These are phyloP conservation scores for Trichonephila clavata DNA, from an alignment of 1,140 invertebrate species.

Conservation along the genomic window DNA sequence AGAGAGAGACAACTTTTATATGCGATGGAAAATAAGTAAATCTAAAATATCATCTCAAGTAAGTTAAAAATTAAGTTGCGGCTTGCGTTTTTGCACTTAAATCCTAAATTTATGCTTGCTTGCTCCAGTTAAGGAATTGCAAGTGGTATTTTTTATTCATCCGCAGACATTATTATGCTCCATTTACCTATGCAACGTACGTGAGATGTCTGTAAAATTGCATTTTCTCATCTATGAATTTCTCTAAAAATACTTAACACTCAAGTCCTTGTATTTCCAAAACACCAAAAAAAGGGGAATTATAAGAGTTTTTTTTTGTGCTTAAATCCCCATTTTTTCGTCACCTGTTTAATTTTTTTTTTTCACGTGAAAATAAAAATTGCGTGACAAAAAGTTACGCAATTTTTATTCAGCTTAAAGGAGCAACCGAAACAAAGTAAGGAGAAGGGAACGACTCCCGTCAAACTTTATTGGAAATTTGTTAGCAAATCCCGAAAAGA, in stretches of 20 bases:
- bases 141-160: conserved; percentile 7
- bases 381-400: no score
- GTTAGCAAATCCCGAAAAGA: no score
- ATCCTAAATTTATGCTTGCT: conserved; percentile 25
- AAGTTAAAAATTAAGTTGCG: conserved; percentile 17
- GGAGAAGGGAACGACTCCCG: no score
- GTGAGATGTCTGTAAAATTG: conserved; percentile 42
- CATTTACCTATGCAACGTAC: conserved; percentile 36
- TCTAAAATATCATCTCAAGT: conserved; percentile 35
- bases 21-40: conserved; percentile 28
- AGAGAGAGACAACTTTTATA: conserved; percentile 31
- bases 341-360: no score
- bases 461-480: no score
- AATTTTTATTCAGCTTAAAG: no score
- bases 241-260: conserved; percentile 5
- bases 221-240: conserved; percentile 24
- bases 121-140: background rate
- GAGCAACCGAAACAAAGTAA: no score
- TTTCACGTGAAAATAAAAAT: no score
- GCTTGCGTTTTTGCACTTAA: conserved; percentile 40
- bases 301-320: background rate
- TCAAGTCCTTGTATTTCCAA: background rate
- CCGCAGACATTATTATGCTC: conserved; percentile 35
- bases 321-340: background rate
- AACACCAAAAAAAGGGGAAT: background rate